Percentiles rank a stretch among this genome's conserved stretches.
phyloP scores from a whole-genome alignment of 2,797 vertebrate species.

The Glossophaga mutica region DNA sequence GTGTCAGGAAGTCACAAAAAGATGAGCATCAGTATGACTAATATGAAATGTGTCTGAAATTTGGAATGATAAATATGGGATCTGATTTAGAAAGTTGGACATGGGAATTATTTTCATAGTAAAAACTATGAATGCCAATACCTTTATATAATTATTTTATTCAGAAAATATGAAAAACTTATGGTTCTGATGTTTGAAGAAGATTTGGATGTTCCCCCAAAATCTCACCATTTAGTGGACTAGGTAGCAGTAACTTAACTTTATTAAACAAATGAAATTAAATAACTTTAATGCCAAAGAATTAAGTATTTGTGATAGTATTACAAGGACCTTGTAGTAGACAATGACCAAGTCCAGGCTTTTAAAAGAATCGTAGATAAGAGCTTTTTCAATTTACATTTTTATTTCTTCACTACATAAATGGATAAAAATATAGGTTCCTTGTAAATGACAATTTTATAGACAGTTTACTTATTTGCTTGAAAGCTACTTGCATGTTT shows the following conservation, averaged over 20 bases:
- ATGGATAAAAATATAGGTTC: neutral
- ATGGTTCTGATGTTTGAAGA: neutral
- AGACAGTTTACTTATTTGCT: slow-evolving; percentile 50
- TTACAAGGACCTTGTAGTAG: neutral
- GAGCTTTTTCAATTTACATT: neutral
- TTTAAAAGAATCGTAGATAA: neutral
- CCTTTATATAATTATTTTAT: neutral
- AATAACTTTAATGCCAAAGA: neutral
- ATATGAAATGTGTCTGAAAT: neutral
- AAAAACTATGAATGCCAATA: neutral
- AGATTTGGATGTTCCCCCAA: neutral
- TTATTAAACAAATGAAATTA: neutral
- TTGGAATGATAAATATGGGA: neutral
- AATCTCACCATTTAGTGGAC: neutral
- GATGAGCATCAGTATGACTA: neutral
- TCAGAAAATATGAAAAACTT: neutral
- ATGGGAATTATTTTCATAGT: neutral
- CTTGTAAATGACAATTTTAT: slow-evolving; percentile 29
- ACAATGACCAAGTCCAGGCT: neutral
- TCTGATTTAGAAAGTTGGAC: neutral
- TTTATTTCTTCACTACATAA: slow-evolving; percentile 13
- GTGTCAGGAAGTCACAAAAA: neutral
- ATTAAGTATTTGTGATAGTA: neutral
- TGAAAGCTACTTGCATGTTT: slow-evolving; percentile 41
- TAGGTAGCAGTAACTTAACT: neutral